These are phyloP conservation scores for Fistularia commersonii DNA, from an alignment of 2,797 vertebrate genomes.

Conservation along the genomic window DNA sequence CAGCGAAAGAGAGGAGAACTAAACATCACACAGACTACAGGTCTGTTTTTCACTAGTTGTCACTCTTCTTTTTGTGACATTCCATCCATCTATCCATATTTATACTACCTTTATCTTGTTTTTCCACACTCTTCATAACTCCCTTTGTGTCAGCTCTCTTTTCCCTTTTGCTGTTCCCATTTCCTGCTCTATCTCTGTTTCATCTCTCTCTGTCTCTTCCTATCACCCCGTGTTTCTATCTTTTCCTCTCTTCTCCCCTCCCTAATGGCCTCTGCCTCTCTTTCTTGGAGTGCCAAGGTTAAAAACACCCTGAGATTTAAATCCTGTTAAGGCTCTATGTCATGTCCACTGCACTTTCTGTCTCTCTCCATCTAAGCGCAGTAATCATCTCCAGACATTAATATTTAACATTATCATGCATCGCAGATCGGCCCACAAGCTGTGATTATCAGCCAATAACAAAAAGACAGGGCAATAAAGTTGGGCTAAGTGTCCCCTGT, in stretches of 20 bases:
- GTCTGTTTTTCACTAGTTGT: conserved; percentile 34
- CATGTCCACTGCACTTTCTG: conserved; percentile 53
- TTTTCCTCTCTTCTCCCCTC: conserved; percentile 5
- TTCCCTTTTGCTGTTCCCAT: conserved; percentile 13
- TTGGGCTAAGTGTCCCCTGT: conserved; percentile 1
- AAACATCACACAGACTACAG: conserved; percentile 42
- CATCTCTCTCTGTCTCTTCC: conserved; percentile 29
- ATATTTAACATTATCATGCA: conserved; percentile 71
- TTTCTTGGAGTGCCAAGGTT: conserved; percentile 66
- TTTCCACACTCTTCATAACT: conserved; percentile 27
- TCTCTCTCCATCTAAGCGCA: conserved; percentile 52
- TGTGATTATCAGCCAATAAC: conserved; percentile 52
- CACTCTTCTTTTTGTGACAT: conserved; percentile 14
- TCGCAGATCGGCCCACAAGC: conserved; percentile 30
- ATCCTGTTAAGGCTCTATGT: conserved; percentile 60
- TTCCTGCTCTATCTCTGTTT: conserved; percentile 18
- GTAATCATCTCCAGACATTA: conserved; percentile 69
- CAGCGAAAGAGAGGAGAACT: conserved; percentile 37
- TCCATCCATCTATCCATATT: conserved; percentile 41
- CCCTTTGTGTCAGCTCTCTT: background rate
- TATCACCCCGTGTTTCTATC: conserved; percentile 17
- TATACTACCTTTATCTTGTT: conserved; percentile 19
- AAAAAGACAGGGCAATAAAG: conserved; percentile 7
- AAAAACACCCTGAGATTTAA: conserved; percentile 71
- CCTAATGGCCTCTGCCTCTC: conserved; percentile 7